Percentiles rank a stretch among this genome's conserved stretches.
phyloP scores from a whole-genome alignment of 2,888 invertebrate genomes.

The Nowickia ferox region DNA sequence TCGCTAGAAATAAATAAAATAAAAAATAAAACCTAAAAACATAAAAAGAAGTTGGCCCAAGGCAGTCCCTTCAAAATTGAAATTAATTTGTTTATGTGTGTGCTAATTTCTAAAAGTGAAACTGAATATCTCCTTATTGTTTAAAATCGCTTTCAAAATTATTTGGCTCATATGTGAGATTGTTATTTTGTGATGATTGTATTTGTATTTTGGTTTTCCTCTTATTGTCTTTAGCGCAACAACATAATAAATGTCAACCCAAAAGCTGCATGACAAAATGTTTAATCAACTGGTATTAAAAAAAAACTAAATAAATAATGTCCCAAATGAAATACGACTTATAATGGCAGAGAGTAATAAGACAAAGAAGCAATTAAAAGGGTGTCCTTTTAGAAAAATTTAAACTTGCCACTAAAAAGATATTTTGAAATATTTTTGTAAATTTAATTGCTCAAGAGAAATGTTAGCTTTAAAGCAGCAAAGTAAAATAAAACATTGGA shows the following conservation, averaged over 20 bases:
- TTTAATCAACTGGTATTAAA: slow-evolving; percentile 65
- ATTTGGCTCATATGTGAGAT: slow-evolving; percentile 8
- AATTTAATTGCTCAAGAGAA: neutral
- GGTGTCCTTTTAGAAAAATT: neutral
- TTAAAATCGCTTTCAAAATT: neutral
- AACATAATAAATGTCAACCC: slow-evolving; percentile 64
- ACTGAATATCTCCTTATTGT: slow-evolving; percentile 27
- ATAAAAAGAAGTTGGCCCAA: too few species aligned
- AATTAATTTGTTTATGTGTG: too few species aligned
- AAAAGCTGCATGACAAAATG: slow-evolving; percentile 49
- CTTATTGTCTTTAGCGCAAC: slow-evolving; percentile 43
- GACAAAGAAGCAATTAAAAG: slow-evolving; percentile 23
- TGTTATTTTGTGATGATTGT: slow-evolving; percentile 53
- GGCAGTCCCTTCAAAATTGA: too few species aligned
- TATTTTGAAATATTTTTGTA: too few species aligned
- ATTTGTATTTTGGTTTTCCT: slow-evolving; percentile 52
- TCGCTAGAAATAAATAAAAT: too few species aligned
- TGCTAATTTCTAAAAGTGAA: too few species aligned
- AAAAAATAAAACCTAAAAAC: too few species aligned
- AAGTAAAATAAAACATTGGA: too few species aligned
- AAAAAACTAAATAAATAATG: slow-evolving; percentile 46
- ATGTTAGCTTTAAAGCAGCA: neutral
- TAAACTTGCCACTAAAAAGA: neutral
- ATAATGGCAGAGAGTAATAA: neutral
- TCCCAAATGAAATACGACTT: slow-evolving; percentile 36